A percentile compares a stretch with the other conserved stretches of the same genome.
phyloP scores from a whole-genome alignment of 2,113 vertebrate species.

The Holacanthus passer region DNA sequence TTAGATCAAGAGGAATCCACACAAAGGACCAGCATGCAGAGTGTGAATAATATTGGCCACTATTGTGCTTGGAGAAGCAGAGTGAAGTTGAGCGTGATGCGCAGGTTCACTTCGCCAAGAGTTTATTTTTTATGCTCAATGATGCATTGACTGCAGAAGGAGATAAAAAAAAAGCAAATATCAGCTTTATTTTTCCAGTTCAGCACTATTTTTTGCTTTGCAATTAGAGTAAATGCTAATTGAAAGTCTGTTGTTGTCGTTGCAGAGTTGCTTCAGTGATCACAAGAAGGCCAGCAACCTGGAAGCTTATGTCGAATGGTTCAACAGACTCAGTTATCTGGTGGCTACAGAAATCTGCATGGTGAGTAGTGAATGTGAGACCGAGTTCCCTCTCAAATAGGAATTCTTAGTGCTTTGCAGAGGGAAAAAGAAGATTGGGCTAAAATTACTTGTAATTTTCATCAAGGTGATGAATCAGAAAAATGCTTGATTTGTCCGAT shows the following conservation, averaged over 20 bases:
- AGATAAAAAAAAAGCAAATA: not conserved
- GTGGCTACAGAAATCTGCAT: constrained; percentile 97
- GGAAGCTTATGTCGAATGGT: constrained; percentile 96
- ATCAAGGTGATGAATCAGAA: not conserved
- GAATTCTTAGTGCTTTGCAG: not conserved
- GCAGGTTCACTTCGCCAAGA: not conserved
- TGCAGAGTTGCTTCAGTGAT: constrained; percentile 88
- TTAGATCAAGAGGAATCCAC: constrained; percentile 64
- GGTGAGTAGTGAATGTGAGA: constrained; percentile 81
- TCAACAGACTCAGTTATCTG: constrained; percentile 96
- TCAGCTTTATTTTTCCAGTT: constrained; percentile 6
- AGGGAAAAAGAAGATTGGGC: not conserved
- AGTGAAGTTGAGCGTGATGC: constrained; percentile 24
- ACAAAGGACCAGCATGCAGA: constrained; percentile 63
- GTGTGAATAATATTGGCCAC: constrained; percentile 20
- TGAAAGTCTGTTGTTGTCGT: constrained; percentile 28
- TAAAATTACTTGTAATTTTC: too few relatives aligned
- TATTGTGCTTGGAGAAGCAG: constrained; percentile 33
- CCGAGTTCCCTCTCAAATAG: not conserved
- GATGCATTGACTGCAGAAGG: not conserved
- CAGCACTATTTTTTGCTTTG: not conserved
- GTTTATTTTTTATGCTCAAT: constrained; percentile 6
- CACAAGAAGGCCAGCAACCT: constrained; percentile 91
- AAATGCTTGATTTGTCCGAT: too few relatives aligned
- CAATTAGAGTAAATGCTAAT: constrained; percentile 18